phyloP scores from a whole-genome alignment of 2,888 invertebrate species.

The Tenthredo notha region DNA sequence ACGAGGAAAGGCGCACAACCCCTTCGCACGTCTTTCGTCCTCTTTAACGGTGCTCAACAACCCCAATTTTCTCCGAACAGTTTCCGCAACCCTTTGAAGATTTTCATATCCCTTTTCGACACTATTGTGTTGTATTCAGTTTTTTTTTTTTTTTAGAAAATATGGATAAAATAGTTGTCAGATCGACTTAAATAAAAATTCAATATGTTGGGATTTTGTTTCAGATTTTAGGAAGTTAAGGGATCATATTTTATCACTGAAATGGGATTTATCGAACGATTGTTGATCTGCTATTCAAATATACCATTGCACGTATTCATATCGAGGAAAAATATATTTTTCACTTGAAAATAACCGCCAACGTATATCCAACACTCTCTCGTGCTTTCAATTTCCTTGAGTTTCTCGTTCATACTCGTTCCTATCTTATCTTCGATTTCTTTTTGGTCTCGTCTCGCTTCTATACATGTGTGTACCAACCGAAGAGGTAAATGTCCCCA shows the following conservation, averaged over 20 bases:
- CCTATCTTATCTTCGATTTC: background rate
- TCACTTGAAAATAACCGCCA: conserved; percentile 27
- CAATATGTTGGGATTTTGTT: background rate
- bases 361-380: background rate
- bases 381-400: conserved; percentile 8
- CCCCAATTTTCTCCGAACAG: background rate
- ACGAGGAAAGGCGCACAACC: background rate
- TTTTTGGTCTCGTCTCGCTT: conserved; percentile 3
- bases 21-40: conserved; percentile 30
- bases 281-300: conserved; percentile 6
- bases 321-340: conserved; percentile 13
- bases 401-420: conserved; percentile 12
- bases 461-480: background rate
- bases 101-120: background rate
- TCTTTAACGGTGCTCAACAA: background rate
- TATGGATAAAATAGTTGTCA: background rate
- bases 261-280: background rate
- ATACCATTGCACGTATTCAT: background rate
- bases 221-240: background rate
- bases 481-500: background rate
- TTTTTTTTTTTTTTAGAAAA: background rate
- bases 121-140: background rate
- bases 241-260: background rate
- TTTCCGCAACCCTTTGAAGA: background rate
- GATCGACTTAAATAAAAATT: background rate